Base-by-base conservation (phyloP, 2,888 invertebrate genomes). In the Pomacea canaliculata region DNA sequence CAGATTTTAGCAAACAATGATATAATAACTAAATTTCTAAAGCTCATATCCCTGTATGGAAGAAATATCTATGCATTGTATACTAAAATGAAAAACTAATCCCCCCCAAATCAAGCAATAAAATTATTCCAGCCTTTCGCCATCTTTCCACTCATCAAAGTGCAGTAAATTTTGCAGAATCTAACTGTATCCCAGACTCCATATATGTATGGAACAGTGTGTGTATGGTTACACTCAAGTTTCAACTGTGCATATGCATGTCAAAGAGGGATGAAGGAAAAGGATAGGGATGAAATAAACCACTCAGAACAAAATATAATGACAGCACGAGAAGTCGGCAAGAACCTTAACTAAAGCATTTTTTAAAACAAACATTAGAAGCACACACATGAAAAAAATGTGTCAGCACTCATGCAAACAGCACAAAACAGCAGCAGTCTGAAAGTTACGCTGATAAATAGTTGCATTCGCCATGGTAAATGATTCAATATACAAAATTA, bases 401-500 rank as follows among this genome's bases (percentile, higher is more conserved):
- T 10, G 27, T 23, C n/a, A 27, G 27, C 63, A n/a, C 10, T 63
- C 27, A n/a, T 23, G 63, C 63, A 63, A 10, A 63, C 56, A 56
- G 27, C 51, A 59, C 70, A 56, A 23, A 46, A 67, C 67, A 48
- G 67, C 70, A 56, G 27, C 49, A 49, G 13, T 56, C 51, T 70
- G 23, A 48, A 70, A 59, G 27, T 37, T 37, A 37, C 10, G 37
- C 10, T 18, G 18, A 23, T 46, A 18, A 46, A 67, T 10, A 67
- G 16, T 18, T 12, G 37, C 27, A 46, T 23, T 23, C 46, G 9
- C 27, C 19, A 18, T 9, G 18, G 67, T 13, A n/a, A n/a, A 48
- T 19, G 49, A 70, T 48, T 16, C 16, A 69, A 51, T 48, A 13
- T 51, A 69, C 69, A 72, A 49, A 65, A 65, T 18, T 27, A 27